Base-by-base conservation (phyloP, 2,113 vertebrate genomes). In the Ardeotis arabs region DNA sequence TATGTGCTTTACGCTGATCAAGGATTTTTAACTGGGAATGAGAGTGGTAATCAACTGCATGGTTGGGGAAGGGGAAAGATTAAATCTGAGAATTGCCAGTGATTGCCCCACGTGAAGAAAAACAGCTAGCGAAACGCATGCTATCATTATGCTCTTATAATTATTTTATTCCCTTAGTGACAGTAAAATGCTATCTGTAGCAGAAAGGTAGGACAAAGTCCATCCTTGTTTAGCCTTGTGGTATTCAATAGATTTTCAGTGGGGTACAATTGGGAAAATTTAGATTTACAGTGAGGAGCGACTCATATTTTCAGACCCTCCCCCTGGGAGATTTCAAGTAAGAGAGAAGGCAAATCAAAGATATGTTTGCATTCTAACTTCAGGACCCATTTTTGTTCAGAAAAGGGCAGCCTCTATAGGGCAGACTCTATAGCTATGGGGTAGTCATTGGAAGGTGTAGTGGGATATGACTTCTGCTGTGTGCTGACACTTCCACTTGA, bases 91-190 rank as follows among this genome's bases (percentile, higher is more conserved):
- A 97, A 96, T 91, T 96, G 91, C 94, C 37, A 58, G 81, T 94
- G 93, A 95, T 97, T 95, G 93, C 92, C 91, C 95, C 94, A 96
- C 17, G 33, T 97, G 96, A 95, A 94, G 89, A 94, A 79, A 91
- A 91, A 93, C 70, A 90, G 94, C 96, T 83, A 95, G 82, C 74
- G 87, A 87, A 94, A 92, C 93, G 89, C 89, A 92, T 81, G 91
- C 84, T 95, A 82, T 95, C 91, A 93, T 95, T 92, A 92, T 89
- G 66, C 89, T 93, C 81, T 93, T 93, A 87, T 52, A 90, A 94
- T 95, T 96, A 96, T 96, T 96, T 96, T 97, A 96, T 96, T 95
- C 89, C 80, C 80, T 87, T 82, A 83, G 81, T 89, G 89, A 92
- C 87, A 63, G 84, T 93, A 95, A 95, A 96, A 95, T 77, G 77